Evolutionary conservation across 2,888 invertebrate genomes (phyloP), one percentile per base, ranked within the genome.

Genomic region (Pseudoips prasinana): DNA sequence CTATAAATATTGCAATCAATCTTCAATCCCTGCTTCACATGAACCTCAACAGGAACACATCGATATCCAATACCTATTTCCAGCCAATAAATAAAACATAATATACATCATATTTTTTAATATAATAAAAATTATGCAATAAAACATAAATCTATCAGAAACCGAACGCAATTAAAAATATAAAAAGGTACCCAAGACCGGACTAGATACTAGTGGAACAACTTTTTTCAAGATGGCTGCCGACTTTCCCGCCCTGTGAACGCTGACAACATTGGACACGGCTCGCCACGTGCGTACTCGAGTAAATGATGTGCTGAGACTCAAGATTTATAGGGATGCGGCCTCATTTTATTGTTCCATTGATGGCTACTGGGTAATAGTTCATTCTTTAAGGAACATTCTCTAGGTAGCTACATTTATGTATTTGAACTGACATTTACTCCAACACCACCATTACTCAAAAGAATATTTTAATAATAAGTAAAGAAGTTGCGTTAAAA

Each of bases 211-310:
- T 66, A 64, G 72, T 64, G 52, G 48, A 57, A 65, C 72, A 51
- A 73, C 73, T 81, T 76, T 67, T 81, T 83, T 77, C 73, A 80
- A 76, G 60, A 81, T 81, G 81, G 76, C 77, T 59, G 70, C 60
- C 47, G 49, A 56, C 60, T 71, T 73, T 71, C 69, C 71, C 73
- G 75, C 74, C 67, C 53, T 48, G 55, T 53, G 63, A 52, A 61
- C 58, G 65, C 68, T 72, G 78, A 71, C 73, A 74, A 61, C 64
- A 64, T 63, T 58, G 61, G 66, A 72, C 67, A 66, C 58, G 44
- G 50, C 48, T 43, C 29, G 68, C 72, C 79, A 81, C 76, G 77
- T 78, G 78, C 70, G 69, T 69, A 58, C 54, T 54, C 47, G 57
- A 60, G 58, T 64, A 62, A 67, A 64, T 63, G 58, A 69, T 64